Conservation (phyloP, 2,113 vertebrate genomes). For the Athene noctua region DNA sequence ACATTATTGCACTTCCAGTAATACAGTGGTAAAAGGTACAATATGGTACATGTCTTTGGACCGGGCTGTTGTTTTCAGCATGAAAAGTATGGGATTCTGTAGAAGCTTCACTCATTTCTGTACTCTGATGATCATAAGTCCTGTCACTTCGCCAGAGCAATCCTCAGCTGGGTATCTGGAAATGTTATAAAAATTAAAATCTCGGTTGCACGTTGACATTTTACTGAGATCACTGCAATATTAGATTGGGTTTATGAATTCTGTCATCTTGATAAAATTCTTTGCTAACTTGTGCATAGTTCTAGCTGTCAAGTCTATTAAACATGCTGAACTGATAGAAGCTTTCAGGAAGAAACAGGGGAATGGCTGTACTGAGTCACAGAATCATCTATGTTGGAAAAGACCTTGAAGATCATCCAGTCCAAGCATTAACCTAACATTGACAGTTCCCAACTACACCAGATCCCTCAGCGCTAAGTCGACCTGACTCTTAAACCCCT, state of each 20-base stretch:
- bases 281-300: not conserved
- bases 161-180: not conserved
- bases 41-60: not conserved
- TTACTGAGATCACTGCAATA: not conserved
- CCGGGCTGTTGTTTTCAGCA: not conserved
- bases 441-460: no score
- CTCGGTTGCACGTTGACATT: not conserved
- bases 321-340: not conserved
- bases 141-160: not conserved
- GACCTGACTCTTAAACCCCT: no score
- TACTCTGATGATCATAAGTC: not conserved
- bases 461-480: no score
- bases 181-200: not conserved
- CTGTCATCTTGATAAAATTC: not conserved
- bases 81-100: not conserved
- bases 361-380: not conserved
- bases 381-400: no score
- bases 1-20: not conserved
- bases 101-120: not conserved
- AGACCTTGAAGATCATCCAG: no score
- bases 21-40: not conserved
- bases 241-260: not conserved
- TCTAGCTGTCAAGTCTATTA: not conserved
- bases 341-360: not conserved
- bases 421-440: no score